phyloP scores from a whole-genome alignment of 2,113 vertebrate genomes.

The Morone saxatilis region DNA sequence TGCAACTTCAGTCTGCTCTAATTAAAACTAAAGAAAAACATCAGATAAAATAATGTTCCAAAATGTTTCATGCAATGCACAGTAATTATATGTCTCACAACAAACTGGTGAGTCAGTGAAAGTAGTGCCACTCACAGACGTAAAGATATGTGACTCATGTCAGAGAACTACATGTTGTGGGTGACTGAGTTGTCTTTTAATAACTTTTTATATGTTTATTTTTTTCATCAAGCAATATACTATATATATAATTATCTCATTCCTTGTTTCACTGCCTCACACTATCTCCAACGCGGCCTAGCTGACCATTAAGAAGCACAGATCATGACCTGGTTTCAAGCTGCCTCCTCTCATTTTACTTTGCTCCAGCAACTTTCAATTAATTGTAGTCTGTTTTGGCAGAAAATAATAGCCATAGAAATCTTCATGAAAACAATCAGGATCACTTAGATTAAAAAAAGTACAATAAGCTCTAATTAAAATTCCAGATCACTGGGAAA shows the following conservation, averaged over 20 bases:
- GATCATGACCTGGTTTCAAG: background rate
- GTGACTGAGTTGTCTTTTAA: constrained; percentile 6
- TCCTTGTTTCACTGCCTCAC: background rate
- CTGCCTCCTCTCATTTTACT: background rate
- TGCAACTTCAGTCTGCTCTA: background rate
- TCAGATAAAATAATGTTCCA: background rate
- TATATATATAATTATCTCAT: too few species aligned
- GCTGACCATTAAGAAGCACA: background rate
- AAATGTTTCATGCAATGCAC: background rate
- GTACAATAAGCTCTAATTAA: background rate
- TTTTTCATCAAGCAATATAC: background rate
- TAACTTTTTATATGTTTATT: constrained; percentile 1
- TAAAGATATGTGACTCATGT: constrained; percentile 22
- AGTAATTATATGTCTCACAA: constrained; percentile 3
- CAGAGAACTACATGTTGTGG: background rate
- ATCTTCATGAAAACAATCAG: background rate
- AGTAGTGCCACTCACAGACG: background rate
- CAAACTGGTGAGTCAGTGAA: background rate
- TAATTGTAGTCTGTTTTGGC: constrained; percentile 8
- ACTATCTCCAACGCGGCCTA: background rate
- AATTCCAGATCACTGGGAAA: background rate
- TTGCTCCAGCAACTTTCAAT: background rate
- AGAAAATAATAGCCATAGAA: background rate
- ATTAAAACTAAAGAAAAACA: background rate
- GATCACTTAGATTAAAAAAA: background rate